Evolutionary conservation across 2,113 vertebrate species (phyloP).

Genomic region (Aplodontia rufa): DNA sequence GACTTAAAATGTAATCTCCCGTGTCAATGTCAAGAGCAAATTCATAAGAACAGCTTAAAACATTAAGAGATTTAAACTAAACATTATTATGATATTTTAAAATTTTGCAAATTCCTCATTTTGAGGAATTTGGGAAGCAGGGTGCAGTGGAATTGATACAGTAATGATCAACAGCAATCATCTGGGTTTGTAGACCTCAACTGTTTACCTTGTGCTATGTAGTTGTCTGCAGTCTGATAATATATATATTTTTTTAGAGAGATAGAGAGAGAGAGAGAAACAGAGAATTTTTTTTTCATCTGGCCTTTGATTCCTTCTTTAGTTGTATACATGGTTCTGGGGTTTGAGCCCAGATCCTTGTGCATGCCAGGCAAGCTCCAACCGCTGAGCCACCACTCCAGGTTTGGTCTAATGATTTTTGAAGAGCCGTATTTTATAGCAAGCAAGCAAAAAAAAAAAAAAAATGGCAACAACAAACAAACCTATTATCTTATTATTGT

Average conservation of each 20-base stretch:
- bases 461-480: too few relatives aligned
- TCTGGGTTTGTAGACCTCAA: background rate
- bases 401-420: background rate
- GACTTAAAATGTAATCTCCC: background rate
- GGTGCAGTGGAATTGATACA: background rate
- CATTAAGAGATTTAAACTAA: slow-evolving; percentile 32
- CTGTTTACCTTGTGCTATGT: background rate
- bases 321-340: too few relatives aligned
- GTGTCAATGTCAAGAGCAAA: slow-evolving; percentile 22
- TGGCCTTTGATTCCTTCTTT: too few relatives aligned
- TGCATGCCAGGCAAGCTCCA: too few relatives aligned
- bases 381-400: too few relatives aligned
- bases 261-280: too few relatives aligned
- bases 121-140: slow-evolving; percentile 33
- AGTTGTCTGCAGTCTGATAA: background rate
- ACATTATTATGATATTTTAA: background rate
- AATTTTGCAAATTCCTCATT: background rate
- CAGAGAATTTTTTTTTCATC: too few relatives aligned
- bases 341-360: too few relatives aligned
- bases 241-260: too few relatives aligned
- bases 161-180: background rate
- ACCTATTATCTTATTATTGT: too few relatives aligned
- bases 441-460: too few relatives aligned
- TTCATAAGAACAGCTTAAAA: slow-evolving; percentile 32
- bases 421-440: background rate